Base-by-base conservation (phyloP, 2,888 invertebrate genomes). In the Yponomeuta sedellus region DNA sequence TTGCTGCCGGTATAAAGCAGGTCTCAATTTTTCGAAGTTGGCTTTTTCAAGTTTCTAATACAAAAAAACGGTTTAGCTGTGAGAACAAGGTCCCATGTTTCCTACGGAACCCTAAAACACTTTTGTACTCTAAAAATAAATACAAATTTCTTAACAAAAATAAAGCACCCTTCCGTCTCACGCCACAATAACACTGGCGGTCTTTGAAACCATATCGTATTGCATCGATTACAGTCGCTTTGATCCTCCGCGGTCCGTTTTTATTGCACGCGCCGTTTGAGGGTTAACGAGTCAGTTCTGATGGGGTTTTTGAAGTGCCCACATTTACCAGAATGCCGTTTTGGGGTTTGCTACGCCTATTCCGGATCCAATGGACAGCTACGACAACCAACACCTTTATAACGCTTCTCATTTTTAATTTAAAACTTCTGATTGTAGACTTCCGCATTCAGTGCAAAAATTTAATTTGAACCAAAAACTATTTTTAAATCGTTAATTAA, bases 131-230 rank as follows among this genome's bases (percentile, higher is more conserved):
- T 8, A 34, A 34, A 34, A 34, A 34, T 34, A 10, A 52, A 52
- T 52, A 52, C 44, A 52, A 6, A 52, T 16, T 52, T 52, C 44
- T 52, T 16, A 3, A 52, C 16, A 52, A 52, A 52, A 52, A 52
- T 52, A 52, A 52, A 52, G 44, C 44, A 52, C 16, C 16, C 12
- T 52, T 16, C 44, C 5, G 5, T 52, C 16, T 52, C 44, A 16
- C 44, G 16, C 44, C 44, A 52, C 44, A 16, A 16, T 5, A 68
- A 67, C 75, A 73, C 69, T 73, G 71, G 71, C 70, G 69, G 70
- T 68, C 71, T 79, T 81, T 81, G 81, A 81, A 74, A 79, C 72
- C 75, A 73, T 78, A 79, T 85, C 81, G 73, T 69, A 75, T 83
- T 81, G 76, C 80, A 73, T 70, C 77, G 73, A 76, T 59, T 59